A percentile compares a stretch with the other conserved stretches of the same genome.
phyloP scores from a whole-genome alignment of 2,113 vertebrate species.

The Mustelus asterias region DNA sequence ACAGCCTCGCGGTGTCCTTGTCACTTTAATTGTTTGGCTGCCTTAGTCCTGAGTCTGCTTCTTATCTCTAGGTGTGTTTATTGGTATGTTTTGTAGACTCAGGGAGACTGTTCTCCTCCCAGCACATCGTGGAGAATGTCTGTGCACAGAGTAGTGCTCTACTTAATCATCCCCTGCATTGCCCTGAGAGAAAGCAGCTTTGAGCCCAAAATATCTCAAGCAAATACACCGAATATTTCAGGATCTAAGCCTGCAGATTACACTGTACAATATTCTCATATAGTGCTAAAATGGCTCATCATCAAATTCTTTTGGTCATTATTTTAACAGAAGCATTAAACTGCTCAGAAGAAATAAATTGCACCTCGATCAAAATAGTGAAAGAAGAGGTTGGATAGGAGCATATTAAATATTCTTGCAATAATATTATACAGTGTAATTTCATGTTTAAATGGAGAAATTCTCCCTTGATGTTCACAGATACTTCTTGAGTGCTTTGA shows the following conservation, averaged over 20 bases:
- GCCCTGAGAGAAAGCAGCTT: background rate
- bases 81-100: background rate
- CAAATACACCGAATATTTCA: background rate
- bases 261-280: background rate
- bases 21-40: background rate
- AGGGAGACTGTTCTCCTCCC: background rate
- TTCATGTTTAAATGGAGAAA: constrained; percentile 20
- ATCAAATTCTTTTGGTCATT: background rate
- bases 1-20: background rate
- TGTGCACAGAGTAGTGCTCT: background rate
- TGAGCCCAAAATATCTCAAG: constrained; percentile 9
- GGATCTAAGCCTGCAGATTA: background rate
- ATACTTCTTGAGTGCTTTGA: constrained; percentile 9
- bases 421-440: background rate
- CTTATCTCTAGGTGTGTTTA: background rate
- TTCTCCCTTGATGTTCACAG: constrained; percentile 15
- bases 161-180: background rate
- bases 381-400: background rate
- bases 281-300: background rate
- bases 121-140: background rate
- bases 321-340: constrained; percentile 4
- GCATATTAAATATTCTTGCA: background rate
- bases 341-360: background rate
- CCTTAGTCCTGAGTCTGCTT: background rate
- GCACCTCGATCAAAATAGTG: background rate